Evolutionary conservation across 2,113 vertebrate species (phyloP), one percentile per base, ranked within the genome.

Genomic region (Sinocyclocheilus anshuiensis): DNA sequence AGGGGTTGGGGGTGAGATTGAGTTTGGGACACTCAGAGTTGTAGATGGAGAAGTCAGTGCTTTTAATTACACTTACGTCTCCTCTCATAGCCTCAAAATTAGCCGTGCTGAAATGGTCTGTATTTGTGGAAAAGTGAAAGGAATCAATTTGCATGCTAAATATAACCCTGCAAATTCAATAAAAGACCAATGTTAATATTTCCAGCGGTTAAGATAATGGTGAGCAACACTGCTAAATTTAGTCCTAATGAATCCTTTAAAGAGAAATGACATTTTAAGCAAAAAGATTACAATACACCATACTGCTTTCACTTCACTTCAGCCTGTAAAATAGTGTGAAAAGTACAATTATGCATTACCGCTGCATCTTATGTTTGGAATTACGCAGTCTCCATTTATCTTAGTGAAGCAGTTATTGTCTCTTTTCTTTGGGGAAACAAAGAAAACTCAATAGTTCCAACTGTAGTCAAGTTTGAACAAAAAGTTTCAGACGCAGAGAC

Each of bases 131-230:
- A 90, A 86, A 90, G 89, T 89, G 89, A 91, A 89, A 90, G 86
- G 87, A 91, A 91, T 91, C 89, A 90, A 91, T 91, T 90, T 91
- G 89, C 90, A 91, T 90, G 90, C 89, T 87, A 91, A 89, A 90
- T 88, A 90, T 90, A 89, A 90, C 89, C 87, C 90, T 90, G 89
- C 84, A 90, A 90, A 90, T 90, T 90, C 86, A 87, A 91, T 90
- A 87, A 91, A 89, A 88, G 88, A 81, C 24, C 79, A 85, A 81
- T 86, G 85, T 85, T 91, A 90, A 90, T 89, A 90, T 91, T 90
- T 89, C 86, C 86, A 80, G 83, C 83, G 86, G 84, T 91, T 87
- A 89, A 90, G 88, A 90, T 88, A 91, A 87, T 89, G 87, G 87
- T 69, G 80, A 77, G 77, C 85, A 84, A 85, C 86, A 81, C 79